Base-by-base conservation (phyloP, 2,888 invertebrate species). In the Plusia festucae region DNA sequence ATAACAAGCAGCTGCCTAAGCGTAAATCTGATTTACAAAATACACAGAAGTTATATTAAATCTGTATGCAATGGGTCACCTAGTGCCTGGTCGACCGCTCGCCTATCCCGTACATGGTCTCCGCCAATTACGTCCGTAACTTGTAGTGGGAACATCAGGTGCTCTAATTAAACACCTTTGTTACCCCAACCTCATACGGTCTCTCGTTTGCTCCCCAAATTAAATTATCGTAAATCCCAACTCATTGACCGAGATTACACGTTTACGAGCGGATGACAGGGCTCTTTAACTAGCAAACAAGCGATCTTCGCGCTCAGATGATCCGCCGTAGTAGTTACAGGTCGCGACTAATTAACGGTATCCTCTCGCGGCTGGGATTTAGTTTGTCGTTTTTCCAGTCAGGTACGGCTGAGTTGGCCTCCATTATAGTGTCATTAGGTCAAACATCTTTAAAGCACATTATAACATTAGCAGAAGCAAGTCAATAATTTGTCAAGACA, bases 91-190 rank as follows among this genome's bases (percentile, higher is more conserved):
- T 51, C 52, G 56, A 40, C 18, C 8, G 16, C 18, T 16, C 46
- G 46, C 18, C n/a, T 3, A 6, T 34, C 34, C 40, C 57, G 27
- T 57, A 16, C 65, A 60, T 64, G 64, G 57, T 66, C 58, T 65
- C 70, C 67, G 73, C 72, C 75, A 81, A 73, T 74, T 73, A 73
- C 68, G 60, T 66, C 53, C 51, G 55, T 60, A 82, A 78, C 75
- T 80, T 75, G 80, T 76, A 81, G 73, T 77, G 72, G 60, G 68
- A 69, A 70, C 73, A 74, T 63, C 71, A 62, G 73, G 76, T 65
- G 72, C 72, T 77, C 78, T 85, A 87, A 88, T 88, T 85, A 87
- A 83, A 84, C 86, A 86, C 84, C 86, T 87, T 79, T 82, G 82
- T 83, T 78, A 74, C 68, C 78, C 68, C 69, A 60, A 69, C 58